phyloP scores from a whole-genome alignment of 2,888 invertebrate genomes.

The Sesia apiformis region DNA sequence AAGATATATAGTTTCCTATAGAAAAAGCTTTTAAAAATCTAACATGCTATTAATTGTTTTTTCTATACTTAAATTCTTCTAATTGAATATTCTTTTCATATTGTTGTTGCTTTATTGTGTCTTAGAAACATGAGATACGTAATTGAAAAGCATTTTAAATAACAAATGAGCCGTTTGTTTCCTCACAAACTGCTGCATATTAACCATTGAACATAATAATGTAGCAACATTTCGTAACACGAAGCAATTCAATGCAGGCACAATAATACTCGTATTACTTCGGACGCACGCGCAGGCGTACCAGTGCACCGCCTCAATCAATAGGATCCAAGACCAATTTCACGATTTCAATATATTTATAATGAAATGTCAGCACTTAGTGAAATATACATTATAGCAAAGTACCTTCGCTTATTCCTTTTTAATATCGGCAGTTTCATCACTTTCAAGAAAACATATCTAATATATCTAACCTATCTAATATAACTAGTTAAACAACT shows the following conservation, averaged over 20 bases:
- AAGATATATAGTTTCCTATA: too few relatives aligned
- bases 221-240: constrained; percentile 33
- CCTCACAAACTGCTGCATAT: not conserved
- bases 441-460: too few relatives aligned
- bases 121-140: too few relatives aligned
- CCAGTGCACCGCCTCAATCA: constrained; percentile 48
- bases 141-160: not conserved
- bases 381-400: constrained; percentile 51
- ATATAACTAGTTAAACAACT: too few relatives aligned
- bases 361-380: constrained; percentile 70
- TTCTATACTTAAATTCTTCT: too few relatives aligned
- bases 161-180: not conserved
- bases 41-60: too few relatives aligned
- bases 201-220: constrained; percentile 9
- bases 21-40: too few relatives aligned
- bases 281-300: constrained; percentile 45
- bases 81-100: too few relatives aligned
- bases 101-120: too few relatives aligned
- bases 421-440: constrained; percentile 14
- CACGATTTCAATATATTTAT: constrained; percentile 71
- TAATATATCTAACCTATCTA: too few relatives aligned
- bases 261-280: constrained; percentile 16
- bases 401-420: constrained; percentile 2
- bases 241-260: constrained; percentile 52
- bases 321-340: constrained; percentile 63